Percentiles rank a stretch among this genome's conserved stretches.
Evolutionary conservation across 2,888 invertebrate species (phyloP).

Genomic region (Gisinianus flammeolus): DNA sequence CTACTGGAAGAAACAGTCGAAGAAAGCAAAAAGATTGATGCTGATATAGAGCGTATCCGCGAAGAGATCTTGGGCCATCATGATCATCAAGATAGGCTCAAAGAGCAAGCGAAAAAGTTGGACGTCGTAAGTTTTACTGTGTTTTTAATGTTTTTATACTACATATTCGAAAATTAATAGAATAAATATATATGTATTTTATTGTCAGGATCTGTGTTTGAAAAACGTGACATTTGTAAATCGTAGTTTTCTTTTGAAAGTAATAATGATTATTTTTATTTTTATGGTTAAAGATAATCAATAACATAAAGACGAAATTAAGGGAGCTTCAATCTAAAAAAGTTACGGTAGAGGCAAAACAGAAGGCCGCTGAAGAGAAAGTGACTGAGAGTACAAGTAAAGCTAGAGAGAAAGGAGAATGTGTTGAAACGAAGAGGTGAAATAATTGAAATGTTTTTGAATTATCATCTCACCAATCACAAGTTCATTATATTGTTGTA

Average conservation of each 20-base stretch:
- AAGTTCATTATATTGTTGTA: background rate
- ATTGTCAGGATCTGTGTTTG: no score
- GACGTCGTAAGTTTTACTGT: background rate
- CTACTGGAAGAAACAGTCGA: background rate
- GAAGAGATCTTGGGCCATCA: background rate
- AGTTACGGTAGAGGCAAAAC: background rate
- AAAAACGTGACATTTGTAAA: no score
- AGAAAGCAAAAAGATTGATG: background rate
- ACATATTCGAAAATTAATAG: no score
- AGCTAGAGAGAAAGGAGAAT: background rate
- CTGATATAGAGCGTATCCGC: background rate
- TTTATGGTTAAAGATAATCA: no score
- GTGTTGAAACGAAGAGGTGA: slow-evolving; percentile 15
- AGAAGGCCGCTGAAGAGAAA: slow-evolving; percentile 1
- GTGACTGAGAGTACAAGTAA: background rate
- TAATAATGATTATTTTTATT: no score
- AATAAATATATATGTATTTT: no score
- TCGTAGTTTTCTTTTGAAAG: background rate
- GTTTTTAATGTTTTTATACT: no score
- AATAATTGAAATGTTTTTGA: background rate
- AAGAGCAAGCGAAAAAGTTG: background rate
- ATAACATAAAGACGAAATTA: no score
- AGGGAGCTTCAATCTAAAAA: no score
- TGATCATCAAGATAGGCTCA: slow-evolving; percentile 2
- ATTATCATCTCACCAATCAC: background rate